Evolutionary conservation across 1,140 invertebrate genomes (phyloP), one percentile per base, ranked within the genome.

Genomic region (Tetraneura akinire): DNA sequence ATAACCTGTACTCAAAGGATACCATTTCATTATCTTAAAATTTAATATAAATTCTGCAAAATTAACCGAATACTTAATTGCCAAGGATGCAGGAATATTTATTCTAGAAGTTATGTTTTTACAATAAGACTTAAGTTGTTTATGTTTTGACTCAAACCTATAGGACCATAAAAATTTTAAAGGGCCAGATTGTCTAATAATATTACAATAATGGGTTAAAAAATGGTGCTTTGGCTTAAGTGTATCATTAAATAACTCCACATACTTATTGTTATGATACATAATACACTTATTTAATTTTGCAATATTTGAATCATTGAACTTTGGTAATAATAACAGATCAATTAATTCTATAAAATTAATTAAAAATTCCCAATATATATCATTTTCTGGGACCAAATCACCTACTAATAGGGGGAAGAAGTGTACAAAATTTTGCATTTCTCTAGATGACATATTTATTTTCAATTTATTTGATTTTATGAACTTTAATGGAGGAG

Each of bases 181-280:
- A 42, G 64, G 18, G 10, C 11, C 64, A 32, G 29, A 29, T 37
- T 37, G 8, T 32, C 26, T 42, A 47, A 68, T 68, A 10, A 68
- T 68, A 6, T 16, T 23, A 68, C 26, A 42, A 32, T 68, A 68
- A 13, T 68, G 64, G 8, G n/a, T 23, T 16, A 68, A 42, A 68
- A 68, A 68, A 68, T 68, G 64, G 64, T 68, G 64, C 16, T 68
- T 68, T 29, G 64, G 64, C 16, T 68, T 68, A n/a, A 68, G 29
- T 37, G 6, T 37, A 18, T 68, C 16, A 68, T 29, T 29, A 16
- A 68, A 68, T 16, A 68, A 10, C 8, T 68, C 64, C 8, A 32
- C 18, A n/a, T 37, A 68, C 21, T 5, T 29, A 23, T 32, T 32
- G 8, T 37, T n/a, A 68, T 68, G 42, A 29, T 68, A 16, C 26